Conservation (phyloP, 2,113 vertebrate genomes). For the Antechinus stuartii region DNA sequence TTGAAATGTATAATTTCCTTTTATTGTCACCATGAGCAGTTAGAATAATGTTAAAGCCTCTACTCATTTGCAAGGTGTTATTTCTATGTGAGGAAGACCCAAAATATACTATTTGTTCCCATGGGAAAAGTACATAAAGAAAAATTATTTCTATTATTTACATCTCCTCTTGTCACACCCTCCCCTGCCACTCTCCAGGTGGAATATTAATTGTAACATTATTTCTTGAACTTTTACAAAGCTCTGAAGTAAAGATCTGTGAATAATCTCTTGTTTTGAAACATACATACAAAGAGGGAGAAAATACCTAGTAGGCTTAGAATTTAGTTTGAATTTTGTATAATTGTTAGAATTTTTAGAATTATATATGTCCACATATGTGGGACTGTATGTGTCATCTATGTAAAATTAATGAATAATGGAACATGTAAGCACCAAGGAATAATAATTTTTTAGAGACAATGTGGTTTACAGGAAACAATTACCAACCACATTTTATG, state of each 20-base stretch:
- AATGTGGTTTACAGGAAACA: background rate
- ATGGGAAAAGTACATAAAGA: background rate
- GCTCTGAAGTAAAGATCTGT: background rate
- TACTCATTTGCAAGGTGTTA: background rate
- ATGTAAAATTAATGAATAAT: background rate
- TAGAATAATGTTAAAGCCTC: conserved; percentile 43
- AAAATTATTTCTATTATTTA: conserved; percentile 7
- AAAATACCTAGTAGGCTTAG: no score
- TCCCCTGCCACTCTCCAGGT: conserved; percentile 43
- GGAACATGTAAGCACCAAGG: background rate
- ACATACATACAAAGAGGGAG: background rate
- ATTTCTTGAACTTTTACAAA: background rate
- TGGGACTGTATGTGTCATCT: background rate
- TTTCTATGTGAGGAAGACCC: background rate
- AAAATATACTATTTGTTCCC: background rate
- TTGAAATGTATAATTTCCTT: background rate
- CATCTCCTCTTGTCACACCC: conserved; percentile 26
- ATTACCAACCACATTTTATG: background rate
- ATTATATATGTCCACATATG: background rate
- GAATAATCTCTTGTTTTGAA: background rate
- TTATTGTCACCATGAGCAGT: conserved; percentile 5
- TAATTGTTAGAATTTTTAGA: background rate
- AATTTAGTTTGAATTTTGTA: background rate
- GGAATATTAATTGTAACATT: conserved; percentile 20
- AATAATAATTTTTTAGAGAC: background rate